Base-by-base conservation (phyloP, 2,797 vertebrate genomes). In the Garrulus glandarius region DNA sequence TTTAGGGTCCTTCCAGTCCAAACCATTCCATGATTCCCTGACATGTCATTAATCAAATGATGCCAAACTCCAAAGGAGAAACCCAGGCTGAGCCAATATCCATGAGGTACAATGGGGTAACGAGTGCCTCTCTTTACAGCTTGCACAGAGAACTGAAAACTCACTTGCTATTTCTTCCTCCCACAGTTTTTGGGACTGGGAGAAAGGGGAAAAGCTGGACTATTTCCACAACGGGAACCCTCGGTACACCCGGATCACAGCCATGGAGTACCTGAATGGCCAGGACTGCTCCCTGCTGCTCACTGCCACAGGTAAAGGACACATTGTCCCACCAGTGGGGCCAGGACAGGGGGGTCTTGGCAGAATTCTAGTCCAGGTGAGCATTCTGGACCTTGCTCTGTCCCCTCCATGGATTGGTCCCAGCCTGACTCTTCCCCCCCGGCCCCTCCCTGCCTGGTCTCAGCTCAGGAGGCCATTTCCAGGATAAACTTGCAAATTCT, bases 221-320 rank as follows among this genome's bases (percentile, higher is more conserved):
- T 99, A 99, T 69, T 99, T 99, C 97, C 99, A 99, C 98, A 99
- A 99, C 1, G 99, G 99, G 57, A 99, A 99, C 96, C 99, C 99
- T 10, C 99, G 99, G 2, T 99, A 99, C 97, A 99, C 99, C 4
- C 98, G 99, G 80, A 99, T 99, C 97, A 99, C 99, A 0, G 98
- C 99, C 34, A 99, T 99, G 99, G 99, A 99, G 96, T 99, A 99
- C 93, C 98, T 99, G 95, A 99, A 99, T 0, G 99, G 99, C 11
- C 99, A 99, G 63, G 99, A 99, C 98, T 99, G 98, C 89, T 99
- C 99, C 2, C 88, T 99, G 56, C 99, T 99, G 92, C 98, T 99
- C 89, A 99, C 99, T 1, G 99, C 99, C 76, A 99, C 99, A 87
- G 99, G 99, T 99, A 57, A 83, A 93, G 10, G 8, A 3, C 39